phyloP scores from a whole-genome alignment of 2,797 vertebrate genomes.

The Alcedo quadribrachys region DNA sequence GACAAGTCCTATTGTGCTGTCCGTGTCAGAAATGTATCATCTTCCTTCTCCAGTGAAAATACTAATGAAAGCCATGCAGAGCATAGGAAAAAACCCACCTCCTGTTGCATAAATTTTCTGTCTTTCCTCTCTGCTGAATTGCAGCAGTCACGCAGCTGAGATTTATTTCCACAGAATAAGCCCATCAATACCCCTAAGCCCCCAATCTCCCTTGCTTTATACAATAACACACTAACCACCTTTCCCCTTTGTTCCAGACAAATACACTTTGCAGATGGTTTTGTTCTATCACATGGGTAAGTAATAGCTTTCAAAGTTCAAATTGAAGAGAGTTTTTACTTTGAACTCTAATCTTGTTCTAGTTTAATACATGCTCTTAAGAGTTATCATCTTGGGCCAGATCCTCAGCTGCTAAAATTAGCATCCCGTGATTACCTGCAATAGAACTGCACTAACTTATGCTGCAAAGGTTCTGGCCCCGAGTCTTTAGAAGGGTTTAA shows the following conservation, averaged over 20 bases:
- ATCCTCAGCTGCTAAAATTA: slow-evolving; percentile 25
- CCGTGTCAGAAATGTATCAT: slow-evolving; percentile 7
- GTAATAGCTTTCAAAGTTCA: slow-evolving; percentile 49
- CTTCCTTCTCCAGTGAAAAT: slow-evolving; percentile 10
- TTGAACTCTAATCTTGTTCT: slow-evolving; percentile 41
- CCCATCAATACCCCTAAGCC: background rate
- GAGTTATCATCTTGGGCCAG: slow-evolving; percentile 26
- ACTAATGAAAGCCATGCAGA: slow-evolving; percentile 24
- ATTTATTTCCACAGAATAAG: slow-evolving; percentile 29
- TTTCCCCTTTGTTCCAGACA: slow-evolving; percentile 39
- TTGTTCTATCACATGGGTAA: slow-evolving; percentile 7
- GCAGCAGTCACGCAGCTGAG: background rate
- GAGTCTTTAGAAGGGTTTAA: slow-evolving; percentile 45
- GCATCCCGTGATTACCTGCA: slow-evolving; percentile 24
- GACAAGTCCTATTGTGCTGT: background rate
- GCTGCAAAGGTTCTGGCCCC: background rate
- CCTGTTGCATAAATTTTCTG: slow-evolving; percentile 30
- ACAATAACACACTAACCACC: slow-evolving; percentile 36
- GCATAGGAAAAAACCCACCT: background rate
- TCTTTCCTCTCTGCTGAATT: slow-evolving; percentile 29
- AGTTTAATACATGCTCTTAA: slow-evolving; percentile 17
- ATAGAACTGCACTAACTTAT: background rate
- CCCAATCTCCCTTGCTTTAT: background rate
- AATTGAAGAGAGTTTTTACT: slow-evolving; percentile 17
- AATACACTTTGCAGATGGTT: slow-evolving; percentile 17